Evolutionary conservation across 2,113 vertebrate genomes (phyloP), one percentile per base, ranked within the genome.

Genomic region (Aldabrachelys gigantea): DNA sequence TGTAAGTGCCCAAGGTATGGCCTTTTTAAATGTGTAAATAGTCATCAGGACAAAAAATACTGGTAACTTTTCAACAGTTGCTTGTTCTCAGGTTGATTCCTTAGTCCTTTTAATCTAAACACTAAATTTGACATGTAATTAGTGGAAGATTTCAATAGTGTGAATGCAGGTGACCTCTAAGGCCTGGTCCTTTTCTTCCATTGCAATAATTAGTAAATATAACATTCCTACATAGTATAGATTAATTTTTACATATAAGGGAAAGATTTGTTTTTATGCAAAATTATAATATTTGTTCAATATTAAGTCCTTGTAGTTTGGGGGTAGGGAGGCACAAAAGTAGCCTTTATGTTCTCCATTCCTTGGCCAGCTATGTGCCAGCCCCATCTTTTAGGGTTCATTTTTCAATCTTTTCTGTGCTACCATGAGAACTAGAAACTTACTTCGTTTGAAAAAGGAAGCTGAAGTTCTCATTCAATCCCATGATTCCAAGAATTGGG

Each of bases 1-100:
- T 54, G 78, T 44, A 92, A 89, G 56, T 94, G 85, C 76, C 57
- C 95, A 86, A 80, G 89, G 49, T 17, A 38, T 92, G 82, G 16
- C 5, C 44, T 78, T 89, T 95, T 97, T 94, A 97, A 96, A 90
- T 44, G 54, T 19, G 93, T 41, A 41, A 86, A 3, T 38, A 92
- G 56, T 17, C 16, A 16, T 76, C 56, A 19, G 9, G 81, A 94
- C 85, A 56, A 38, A 86, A 86, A 88, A 35, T 31, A 19, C 2
- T 65, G 75, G 3, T 91, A 82, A 59, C 41, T 84, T 96, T 96
- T 84, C 69, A 87, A 85, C 11, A 89, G 12, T 86, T 85, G 89
- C 92, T 89, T 95, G 76, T 92, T 93, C 82, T 97, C 31, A 69
- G 29, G 9, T 47, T 95, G 84, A 38, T 41, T 92, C 24, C 76